Base-by-base conservation (phyloP, 2,797 vertebrate species). In the Nyctalus aviator region DNA sequence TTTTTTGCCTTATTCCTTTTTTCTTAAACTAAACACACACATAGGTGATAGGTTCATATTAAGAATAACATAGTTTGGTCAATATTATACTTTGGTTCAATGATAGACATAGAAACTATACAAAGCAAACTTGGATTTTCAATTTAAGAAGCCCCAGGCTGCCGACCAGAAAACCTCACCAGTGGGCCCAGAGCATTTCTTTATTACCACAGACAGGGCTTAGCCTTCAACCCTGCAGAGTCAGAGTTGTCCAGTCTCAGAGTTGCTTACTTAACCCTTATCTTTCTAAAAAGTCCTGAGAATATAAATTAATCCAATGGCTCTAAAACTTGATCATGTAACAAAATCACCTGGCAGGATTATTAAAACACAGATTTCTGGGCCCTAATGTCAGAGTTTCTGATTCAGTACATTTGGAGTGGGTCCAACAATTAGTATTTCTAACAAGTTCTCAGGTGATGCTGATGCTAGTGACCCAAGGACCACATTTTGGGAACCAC, bases 1-100 rank as follows among this genome's bases (percentile, higher is more conserved):
- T 18, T 86, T 86, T 92, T 85, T 72, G 4, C 12, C 32, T 64
- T 87, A 44, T 86, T 90, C 68, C 14, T 77, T 32, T 88, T 73
- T 41, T 30, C 17, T 71, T 85, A 46, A 96, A 48, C 14, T 35
- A 88, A 93, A 53, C 27, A 84, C 14, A 44, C 6, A 69, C 14
- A 50, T 8, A 64, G 12, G 23, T 20, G 57, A 8, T 3, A 55
- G 30, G 25, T 73, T 13, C 20, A 27, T 32, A 6, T 23, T 15
- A 85, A 20, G 41, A 86, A 75, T 68, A 89, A 48, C 20, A 72
- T n/a, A 71, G 30, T 50, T 84, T 90, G 73, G 9, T 88, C 14
- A 72, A 46, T 23, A 79, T 14, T 32, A 46, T 15, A 41, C 21
- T 64, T 41, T 77, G 57, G 5, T 6, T 73, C 48, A 82, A 6